A percentile compares a stretch with the other conserved stretches of the same genome.
phyloP scores from a whole-genome alignment of 2,797 vertebrate genomes.

The Pangasius larnaudii region DNA sequence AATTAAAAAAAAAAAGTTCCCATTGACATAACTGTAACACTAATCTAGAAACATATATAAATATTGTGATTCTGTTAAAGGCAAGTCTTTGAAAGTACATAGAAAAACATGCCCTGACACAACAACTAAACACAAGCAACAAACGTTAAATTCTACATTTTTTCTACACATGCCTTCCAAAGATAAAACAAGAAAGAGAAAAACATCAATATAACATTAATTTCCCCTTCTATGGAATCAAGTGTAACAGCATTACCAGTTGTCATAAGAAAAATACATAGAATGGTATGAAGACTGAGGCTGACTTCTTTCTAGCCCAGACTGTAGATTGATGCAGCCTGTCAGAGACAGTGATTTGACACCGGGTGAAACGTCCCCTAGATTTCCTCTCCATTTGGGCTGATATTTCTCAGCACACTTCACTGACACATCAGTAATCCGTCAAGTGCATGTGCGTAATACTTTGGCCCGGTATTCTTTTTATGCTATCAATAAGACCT shows the following conservation, averaged over 20 bases:
- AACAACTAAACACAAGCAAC: not conserved
- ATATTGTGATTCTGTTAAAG: not conserved
- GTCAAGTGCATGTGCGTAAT: not conserved
- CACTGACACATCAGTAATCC: not conserved
- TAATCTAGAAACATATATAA: not conserved
- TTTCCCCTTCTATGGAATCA: not conserved
- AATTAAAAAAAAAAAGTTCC: not conserved
- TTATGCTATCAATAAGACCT: not conserved
- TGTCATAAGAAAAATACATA: not conserved
- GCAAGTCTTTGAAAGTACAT: not conserved
- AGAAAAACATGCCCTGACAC: not conserved
- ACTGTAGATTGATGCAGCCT: not conserved
- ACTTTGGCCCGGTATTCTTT: not conserved
- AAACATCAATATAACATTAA: not conserved
- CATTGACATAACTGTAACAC: not conserved
- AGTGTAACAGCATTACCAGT: not conserved
- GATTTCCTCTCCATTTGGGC: not conserved
- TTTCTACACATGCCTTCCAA: not conserved
- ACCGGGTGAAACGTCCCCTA: not conserved
- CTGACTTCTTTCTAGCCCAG: not conserved
- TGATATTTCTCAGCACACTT: not conserved
- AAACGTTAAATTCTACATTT: not conserved
- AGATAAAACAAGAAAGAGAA: not conserved
- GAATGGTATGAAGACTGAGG: not conserved
- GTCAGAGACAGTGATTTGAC: not conserved